A percentile compares a stretch with the other conserved stretches of the same genome.
phyloP scores from a whole-genome alignment of 2,113 vertebrate species.

The Siniperca chuatsi region DNA sequence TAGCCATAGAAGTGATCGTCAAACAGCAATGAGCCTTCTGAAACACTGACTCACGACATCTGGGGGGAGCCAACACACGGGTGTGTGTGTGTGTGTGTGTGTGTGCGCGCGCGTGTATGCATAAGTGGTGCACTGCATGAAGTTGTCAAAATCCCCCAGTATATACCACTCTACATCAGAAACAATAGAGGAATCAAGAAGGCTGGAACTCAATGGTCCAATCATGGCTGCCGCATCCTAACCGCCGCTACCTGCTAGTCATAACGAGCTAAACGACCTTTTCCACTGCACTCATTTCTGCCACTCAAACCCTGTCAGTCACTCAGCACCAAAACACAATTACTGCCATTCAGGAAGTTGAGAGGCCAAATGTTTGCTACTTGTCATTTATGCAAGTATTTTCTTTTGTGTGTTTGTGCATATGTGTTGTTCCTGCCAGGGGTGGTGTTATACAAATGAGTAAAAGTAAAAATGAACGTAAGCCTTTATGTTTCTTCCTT shows the following conservation, averaged over 20 bases:
- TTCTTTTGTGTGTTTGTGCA: constrained; percentile 1
- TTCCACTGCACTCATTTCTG: constrained; percentile 56
- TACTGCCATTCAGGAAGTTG: constrained; percentile 63
- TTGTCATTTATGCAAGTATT: constrained; percentile 45
- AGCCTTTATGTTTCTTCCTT: neutral
- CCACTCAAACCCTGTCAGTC: constrained; percentile 65
- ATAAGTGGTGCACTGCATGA: constrained; percentile 9
- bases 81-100: too few relatives aligned
- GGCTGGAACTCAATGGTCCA: constrained; percentile 59
- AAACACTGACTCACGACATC: constrained; percentile 63
- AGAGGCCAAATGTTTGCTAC: constrained; percentile 51
- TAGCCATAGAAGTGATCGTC: constrained; percentile 61
- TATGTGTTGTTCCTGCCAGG: neutral
- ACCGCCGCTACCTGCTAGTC: constrained; percentile 52
- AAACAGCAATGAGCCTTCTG: constrained; percentile 53
- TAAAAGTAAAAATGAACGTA: neutral
- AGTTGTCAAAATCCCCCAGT: constrained; percentile 48
- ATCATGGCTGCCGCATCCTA: constrained; percentile 49
- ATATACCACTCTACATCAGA: constrained; percentile 29
- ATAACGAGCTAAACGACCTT: constrained; percentile 72
- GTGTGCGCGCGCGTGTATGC: too few relatives aligned
- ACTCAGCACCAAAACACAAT: constrained; percentile 63
- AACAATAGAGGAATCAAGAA: constrained; percentile 68
- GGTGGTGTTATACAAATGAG: neutral
- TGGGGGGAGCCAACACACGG: constrained; percentile 22